phyloP scores from a whole-genome alignment of 2,113 vertebrate species.

The Lipotes vexillifer region DNA sequence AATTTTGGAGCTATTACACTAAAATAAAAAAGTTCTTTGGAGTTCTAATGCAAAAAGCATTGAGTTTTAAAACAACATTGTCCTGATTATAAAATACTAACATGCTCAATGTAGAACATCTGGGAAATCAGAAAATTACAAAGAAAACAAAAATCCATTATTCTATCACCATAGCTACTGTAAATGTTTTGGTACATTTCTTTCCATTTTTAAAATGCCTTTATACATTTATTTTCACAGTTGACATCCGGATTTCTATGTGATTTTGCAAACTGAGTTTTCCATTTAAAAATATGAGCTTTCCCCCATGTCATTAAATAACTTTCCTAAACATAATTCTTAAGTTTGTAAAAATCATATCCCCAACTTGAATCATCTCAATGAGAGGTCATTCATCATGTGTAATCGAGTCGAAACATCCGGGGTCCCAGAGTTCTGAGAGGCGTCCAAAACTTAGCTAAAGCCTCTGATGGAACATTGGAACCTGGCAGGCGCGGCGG shows the following conservation, averaged over 20 bases:
- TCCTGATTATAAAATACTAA: not conserved
- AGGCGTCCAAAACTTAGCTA: too few species aligned
- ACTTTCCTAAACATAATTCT: not conserved
- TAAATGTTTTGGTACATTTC: not conserved
- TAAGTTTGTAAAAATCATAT: not conserved
- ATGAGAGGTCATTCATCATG: accelerated
- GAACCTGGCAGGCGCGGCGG: not conserved
- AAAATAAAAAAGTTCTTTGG: not conserved
- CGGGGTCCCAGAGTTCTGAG: not conserved
- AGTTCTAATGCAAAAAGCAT: conserved; percentile 3
- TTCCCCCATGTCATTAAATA: not conserved
- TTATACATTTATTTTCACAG: not conserved
- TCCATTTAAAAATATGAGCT: not conserved
- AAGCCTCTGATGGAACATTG: not conserved
- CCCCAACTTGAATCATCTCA: not conserved
- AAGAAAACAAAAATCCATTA: not conserved
- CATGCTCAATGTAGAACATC: not conserved
- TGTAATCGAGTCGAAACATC: not conserved
- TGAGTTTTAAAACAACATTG: not conserved
- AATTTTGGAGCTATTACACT: conserved; percentile 3
- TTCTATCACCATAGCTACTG: not conserved
- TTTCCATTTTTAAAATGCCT: not conserved
- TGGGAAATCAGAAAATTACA: not conserved
- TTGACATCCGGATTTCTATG: not conserved
- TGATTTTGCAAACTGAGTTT: not conserved